Evolutionary conservation across 1,140 invertebrate genomes (phyloP), one percentile per base, ranked within the genome.

Genomic region (Dendrolimus kikuchii): DNA sequence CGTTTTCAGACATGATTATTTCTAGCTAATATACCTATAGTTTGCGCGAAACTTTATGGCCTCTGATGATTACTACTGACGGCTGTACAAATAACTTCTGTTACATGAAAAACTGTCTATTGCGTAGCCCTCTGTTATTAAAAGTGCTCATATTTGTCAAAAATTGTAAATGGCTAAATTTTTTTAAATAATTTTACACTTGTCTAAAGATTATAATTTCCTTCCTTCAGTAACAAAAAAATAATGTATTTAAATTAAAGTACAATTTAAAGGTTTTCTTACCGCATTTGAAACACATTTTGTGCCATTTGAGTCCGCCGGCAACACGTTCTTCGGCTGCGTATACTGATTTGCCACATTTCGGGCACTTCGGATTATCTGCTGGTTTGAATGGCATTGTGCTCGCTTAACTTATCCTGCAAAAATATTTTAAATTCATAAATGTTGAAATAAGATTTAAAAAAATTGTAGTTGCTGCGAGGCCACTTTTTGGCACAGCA

Each of bases 261-360:
- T n/a, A 9, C n/a, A 45, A n/a, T 38, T 7, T 6, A 9, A 51
- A 38, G 10, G 9, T n/a, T 5, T n/a, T 52, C 81, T 93, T 90
- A 99, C 98, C 96, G 89, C 98, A 99, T 90, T 99, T 99, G 92
- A 99, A 99, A 92, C 98, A 99, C 88, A 93, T 94, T 89, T 99
- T 99, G 93, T 99, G 98, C 94, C 93, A 99, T 91, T 99, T 99
- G 79, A 96, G 93, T 75, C 98, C 98, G 75, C 96, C 98, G 66
- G 98, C 98, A 66, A 98, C 92, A 75, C 96, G 93, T 88, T 99
- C 98, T 89, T 99, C 98, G 52, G 98, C 98, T 64, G 98, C 97
- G 87, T 99, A 99, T 45, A 99, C 98, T 56, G 97, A 96, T 90
- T 99, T 99, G 80, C 93, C 93, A 92, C 98, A 99, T 89, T 98